phyloP scores from a whole-genome alignment of 2,888 invertebrate genomes.

The Drosophila paranaensis region DNA sequence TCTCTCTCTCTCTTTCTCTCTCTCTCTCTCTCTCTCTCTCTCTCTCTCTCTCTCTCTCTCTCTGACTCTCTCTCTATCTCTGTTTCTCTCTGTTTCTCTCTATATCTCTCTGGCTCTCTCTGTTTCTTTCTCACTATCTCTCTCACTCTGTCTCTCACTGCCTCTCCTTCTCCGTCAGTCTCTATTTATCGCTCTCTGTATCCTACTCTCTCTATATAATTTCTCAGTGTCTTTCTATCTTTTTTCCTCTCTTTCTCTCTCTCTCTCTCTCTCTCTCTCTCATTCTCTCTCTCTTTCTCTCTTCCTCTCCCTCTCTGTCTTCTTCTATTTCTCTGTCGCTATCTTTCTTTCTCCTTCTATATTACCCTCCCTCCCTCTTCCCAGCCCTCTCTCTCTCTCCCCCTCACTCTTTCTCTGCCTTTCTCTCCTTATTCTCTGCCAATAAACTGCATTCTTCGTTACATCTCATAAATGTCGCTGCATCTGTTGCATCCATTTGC shows the following conservation, averaged over 20 bases:
- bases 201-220: no score
- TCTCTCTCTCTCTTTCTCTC: not conserved
- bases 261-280: not conserved
- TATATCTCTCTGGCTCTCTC: not conserved
- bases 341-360: not conserved
- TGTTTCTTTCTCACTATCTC: not conserved
- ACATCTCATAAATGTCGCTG: slow-evolving; percentile 29
- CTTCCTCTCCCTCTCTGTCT: not conserved
- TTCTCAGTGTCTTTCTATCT: not conserved
- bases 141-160: not conserved
- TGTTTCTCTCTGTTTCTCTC: not conserved
- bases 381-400: not conserved
- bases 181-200: no score
- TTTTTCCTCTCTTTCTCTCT: not conserved
- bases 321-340: not conserved
- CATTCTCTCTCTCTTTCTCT: not conserved
- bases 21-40: no score
- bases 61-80: not conserved
- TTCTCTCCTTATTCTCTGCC: not conserved
- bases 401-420: no score
- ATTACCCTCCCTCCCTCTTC: not conserved
- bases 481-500: slow-evolving; percentile 41
- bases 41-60: not conserved
- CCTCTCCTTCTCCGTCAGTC: not conserved
- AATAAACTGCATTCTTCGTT: not conserved